Evolutionary conservation across 2,797 vertebrate genomes (phyloP), one percentile per base, ranked within the genome.

Genomic region (Tauraco hartlaubi): DNA sequence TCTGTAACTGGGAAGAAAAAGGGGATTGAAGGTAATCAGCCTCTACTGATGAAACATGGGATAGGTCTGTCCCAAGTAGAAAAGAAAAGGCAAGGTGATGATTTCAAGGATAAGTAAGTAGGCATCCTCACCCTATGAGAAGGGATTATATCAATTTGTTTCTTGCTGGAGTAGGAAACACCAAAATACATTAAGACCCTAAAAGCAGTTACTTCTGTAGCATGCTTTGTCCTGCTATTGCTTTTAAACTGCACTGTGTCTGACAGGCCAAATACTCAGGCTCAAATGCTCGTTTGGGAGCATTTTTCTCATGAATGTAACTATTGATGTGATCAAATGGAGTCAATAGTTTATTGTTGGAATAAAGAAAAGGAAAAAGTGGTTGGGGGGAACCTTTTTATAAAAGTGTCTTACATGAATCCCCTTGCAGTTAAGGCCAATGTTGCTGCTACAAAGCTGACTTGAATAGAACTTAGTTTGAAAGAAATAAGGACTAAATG

Each of bases 61-160:
- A 15, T 28, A 39, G 39, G 44, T 20, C 25, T 41, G 62, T 74
- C 39, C 39, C 43, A 37, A 15, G 13, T 9, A 35, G 25, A 76
- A 62, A 49, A 51, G 59, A 67, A 16, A 68, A 52, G 12, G 33
- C 29, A 29, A 64, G 21, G 18, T 48, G 46, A n/a, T 61, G 51
- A 69, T 62, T 80, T 91, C 33, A 64, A 54, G 31, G 20, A 5
- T 69, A 35, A 56, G 21, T 28, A 39, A 26, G 15, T 6, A 64
- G 37, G 23, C 20, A 29, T 41, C 31, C 11, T 80, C 15, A 23
- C 1, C 0, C 2, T 19, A 0, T 6, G 3, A 12, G 12, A 5
- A 8, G 29, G 5, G 4, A 13, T 68, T 22, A 9, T 15, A 33
- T 9, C 15, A 41, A 5, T 71, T 77, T 80, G 7, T 37, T 84